A percentile compares a stretch with the other conserved stretches of the same genome.
Conservation (phyloP, 2,888 invertebrate species). For the Tetropium fuscum region DNA sequence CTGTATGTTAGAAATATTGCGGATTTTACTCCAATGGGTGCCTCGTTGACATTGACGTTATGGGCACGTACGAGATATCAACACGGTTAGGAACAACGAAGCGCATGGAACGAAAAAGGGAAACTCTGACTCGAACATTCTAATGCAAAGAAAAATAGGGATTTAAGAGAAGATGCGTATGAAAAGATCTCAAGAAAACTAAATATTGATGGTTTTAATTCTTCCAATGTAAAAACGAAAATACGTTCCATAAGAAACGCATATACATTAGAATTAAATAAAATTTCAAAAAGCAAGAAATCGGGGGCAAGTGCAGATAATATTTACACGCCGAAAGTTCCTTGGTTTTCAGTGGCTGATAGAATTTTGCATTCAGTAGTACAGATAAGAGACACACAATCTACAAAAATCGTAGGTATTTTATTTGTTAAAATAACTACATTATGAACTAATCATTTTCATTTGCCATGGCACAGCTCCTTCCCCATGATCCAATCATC, state of each 20-base stretch:
- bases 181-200: slow-evolving; percentile 8
- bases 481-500: slow-evolving; percentile 38
- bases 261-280: slow-evolving; percentile 51
- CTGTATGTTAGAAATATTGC: too few species aligned
- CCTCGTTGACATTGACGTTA: too few species aligned
- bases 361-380: background rate
- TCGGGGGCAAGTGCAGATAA: slow-evolving; percentile 24
- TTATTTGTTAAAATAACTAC: too few species aligned
- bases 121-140: background rate
- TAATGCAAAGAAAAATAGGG: slow-evolving; percentile 3
- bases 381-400: background rate
- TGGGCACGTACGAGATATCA: too few species aligned
- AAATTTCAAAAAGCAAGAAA: slow-evolving; percentile 54
- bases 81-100: too few species aligned
- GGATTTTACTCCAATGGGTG: too few species aligned
- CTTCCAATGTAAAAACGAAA: slow-evolving; percentile 34
- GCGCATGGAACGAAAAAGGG: too few species aligned
- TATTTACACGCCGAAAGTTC: slow-evolving; percentile 1
- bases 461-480: slow-evolving; percentile 38
- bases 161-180: slow-evolving; percentile 4
- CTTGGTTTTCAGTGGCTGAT: slow-evolving; percentile 1
- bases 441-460: slow-evolving; percentile 14
- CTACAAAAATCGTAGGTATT: background rate
- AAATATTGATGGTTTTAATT: slow-evolving; percentile 24
- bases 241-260: slow-evolving; percentile 50